Evolutionary conservation across 2,888 invertebrate genomes (phyloP).

Genomic region (Nymphalis c-album): DNA sequence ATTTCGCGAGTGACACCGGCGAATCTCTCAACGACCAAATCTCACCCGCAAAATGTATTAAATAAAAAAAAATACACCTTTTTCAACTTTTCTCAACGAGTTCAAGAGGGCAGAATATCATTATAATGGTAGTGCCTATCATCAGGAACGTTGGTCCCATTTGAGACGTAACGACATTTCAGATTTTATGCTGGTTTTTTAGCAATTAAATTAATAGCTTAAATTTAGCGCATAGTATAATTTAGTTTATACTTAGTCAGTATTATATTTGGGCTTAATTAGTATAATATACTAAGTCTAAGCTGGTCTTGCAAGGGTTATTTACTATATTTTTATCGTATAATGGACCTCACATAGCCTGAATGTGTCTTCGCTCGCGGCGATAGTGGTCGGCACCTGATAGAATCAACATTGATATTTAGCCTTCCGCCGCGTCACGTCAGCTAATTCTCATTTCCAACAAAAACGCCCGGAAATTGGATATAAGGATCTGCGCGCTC

Average conservation of each 20-base stretch:
- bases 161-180: constrained; percentile 22
- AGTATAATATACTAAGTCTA: too few species aligned
- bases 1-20: constrained; percentile 70
- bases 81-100: constrained; percentile 61
- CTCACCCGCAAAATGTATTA: constrained; percentile 67
- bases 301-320: too few species aligned
- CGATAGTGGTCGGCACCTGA: constrained; percentile 38
- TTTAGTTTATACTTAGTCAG: too few species aligned
- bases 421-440: constrained; percentile 75
- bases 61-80: constrained; percentile 67
- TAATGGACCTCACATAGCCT: not conserved
- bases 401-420: constrained; percentile 60
- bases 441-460: constrained; percentile 80
- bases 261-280: too few species aligned
- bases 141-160: constrained; percentile 45
- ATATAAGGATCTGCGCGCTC: constrained; percentile 79
- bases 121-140: constrained; percentile 43
- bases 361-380: constrained; percentile 1
- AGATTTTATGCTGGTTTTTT: not conserved
- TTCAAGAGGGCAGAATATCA: constrained; percentile 57
- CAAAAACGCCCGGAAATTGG: constrained; percentile 81
- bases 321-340: not conserved
- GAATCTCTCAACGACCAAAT: constrained; percentile 65
- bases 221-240: not conserved
- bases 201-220: not conserved